Evolutionary conservation across 2,113 vertebrate species (phyloP).

Genomic region (Atherinomorus stipes): DNA sequence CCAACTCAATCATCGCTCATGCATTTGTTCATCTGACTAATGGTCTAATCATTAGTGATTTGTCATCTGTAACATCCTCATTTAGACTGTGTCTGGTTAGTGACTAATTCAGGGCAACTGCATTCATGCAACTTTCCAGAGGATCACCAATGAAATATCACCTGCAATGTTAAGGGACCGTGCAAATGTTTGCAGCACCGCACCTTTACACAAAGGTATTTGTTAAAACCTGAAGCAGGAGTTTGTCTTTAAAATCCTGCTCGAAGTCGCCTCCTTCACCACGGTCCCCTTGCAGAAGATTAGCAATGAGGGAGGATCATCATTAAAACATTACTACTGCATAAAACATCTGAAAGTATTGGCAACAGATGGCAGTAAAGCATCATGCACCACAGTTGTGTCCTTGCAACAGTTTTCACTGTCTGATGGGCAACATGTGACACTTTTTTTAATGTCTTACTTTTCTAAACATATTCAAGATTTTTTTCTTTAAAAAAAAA

Average conservation of each 20-base stretch:
- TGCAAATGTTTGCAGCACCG: slow-evolving; percentile 60
- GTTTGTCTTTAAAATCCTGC: slow-evolving; percentile 54
- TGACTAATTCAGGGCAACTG: slow-evolving; percentile 73
- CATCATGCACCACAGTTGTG: slow-evolving; percentile 69
- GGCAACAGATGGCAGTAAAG: slow-evolving; percentile 96
- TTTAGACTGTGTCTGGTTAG: slow-evolving; percentile 53
- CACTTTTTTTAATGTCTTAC: slow-evolving; percentile 34
- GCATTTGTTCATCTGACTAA: slow-evolving; percentile 79
- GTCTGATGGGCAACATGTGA: slow-evolving; percentile 36
- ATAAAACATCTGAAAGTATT: slow-evolving; percentile 75
- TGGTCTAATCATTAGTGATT: slow-evolving; percentile 74
- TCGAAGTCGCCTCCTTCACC: slow-evolving; percentile 50
- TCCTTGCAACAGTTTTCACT: slow-evolving; percentile 56
- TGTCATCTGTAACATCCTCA: slow-evolving; percentile 71
- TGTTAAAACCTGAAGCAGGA: slow-evolving; percentile 57
- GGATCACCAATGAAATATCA: slow-evolving; percentile 65
- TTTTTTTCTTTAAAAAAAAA: slow-evolving; percentile 39
- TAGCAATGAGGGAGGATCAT: slow-evolving; percentile 62
- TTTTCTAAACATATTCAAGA: slow-evolving; percentile 60
- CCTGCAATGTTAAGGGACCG: slow-evolving; percentile 57
- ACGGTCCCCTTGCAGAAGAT: slow-evolving; percentile 58
- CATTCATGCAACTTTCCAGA: slow-evolving; percentile 48
- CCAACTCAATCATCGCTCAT: slow-evolving; percentile 71
- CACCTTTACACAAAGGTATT: slow-evolving; percentile 69
- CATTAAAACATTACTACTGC: slow-evolving; percentile 73